Evolutionary conservation across 2,888 invertebrate genomes (phyloP), one percentile per base, ranked within the genome.

Genomic region (Uropetala carovei): DNA sequence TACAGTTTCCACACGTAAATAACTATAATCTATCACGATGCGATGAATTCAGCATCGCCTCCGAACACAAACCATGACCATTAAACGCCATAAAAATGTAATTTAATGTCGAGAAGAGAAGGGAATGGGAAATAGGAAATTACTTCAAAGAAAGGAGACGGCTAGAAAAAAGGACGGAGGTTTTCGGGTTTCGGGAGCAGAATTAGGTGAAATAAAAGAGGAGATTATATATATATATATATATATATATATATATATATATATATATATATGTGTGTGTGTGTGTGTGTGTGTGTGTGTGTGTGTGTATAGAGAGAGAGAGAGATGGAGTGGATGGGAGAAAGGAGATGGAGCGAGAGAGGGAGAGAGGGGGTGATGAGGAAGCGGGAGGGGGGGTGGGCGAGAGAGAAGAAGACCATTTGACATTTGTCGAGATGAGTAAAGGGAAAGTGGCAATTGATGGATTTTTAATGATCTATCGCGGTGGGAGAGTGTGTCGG

Each of bases 391-490:
- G 60, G 68, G 18, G 83, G 5, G 83, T n/a, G n/a, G n/a, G n/a
- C n/a, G n/a, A n/a, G n/a, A n/a, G n/a, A n/a, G n/a, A n/a, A 18
- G 83, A 57, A 30, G 57, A n/a, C 56, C 43, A 64, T 89, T 89
- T 89, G 89, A 64, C 89, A 68, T 89, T 89, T 89, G 89, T 89
- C 43, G 89, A 22, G 68, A 43, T 30, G 89, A 30, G 64, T 18
- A 14, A 14, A 16, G 60, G 43, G 89, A 89, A 86, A 89, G 68
- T 68, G 89, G 89, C 89, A 89, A 89, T 89, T 89, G 89, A 89
- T 89, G 89, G 89, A 89, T 89, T 89, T 89, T 89, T 89, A 89
- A 89, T 89, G 89, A 89, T 64, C 89, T 89, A 43, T 83, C 83
- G 83, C 56, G 43, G 83, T 83, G 13, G 83, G 56, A n/a, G 83